Conservation (phyloP, 2,113 vertebrate genomes). For the Barbus barbus region DNA sequence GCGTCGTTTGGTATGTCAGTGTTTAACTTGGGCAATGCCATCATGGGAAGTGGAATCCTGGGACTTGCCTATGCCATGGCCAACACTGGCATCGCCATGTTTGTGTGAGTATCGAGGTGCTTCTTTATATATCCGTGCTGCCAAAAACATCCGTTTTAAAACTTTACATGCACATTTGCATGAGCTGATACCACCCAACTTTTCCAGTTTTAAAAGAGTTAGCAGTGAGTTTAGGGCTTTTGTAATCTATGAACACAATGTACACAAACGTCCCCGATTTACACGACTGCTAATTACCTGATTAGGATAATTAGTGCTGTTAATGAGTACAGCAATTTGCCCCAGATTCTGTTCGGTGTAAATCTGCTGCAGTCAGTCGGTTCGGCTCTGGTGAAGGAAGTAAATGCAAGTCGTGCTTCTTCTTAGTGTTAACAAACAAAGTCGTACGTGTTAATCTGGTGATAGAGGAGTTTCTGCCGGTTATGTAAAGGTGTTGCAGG, state of each 20-base stretch:
- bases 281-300: neutral
- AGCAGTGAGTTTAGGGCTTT: too few relatives aligned
- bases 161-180: neutral
- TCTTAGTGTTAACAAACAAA: constrained; percentile 46
- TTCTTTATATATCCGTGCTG: too few relatives aligned
- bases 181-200: neutral
- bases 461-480: constrained; percentile 22
- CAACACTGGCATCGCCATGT: constrained; percentile 97
- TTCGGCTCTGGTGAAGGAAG: neutral
- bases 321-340: neutral
- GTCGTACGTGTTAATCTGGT: constrained; percentile 58
- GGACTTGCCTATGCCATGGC: constrained; percentile 98
- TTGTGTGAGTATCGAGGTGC: constrained; percentile 86
- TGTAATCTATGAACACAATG: neutral
- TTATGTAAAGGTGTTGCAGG: constrained; percentile 55
- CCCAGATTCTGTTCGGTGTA: neutral
- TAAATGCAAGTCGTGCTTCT: neutral
- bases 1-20: constrained; percentile 99
- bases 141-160: neutral
- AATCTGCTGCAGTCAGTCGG: constrained; percentile 7
- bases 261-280: neutral
- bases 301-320: neutral
- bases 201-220: neutral
- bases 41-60: constrained; percentile 98
- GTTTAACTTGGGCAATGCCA: constrained; percentile 98